These are phyloP conservation scores for Aelia acuminata DNA, from an alignment of 2,888 invertebrate species.

Conservation along the genomic window DNA sequence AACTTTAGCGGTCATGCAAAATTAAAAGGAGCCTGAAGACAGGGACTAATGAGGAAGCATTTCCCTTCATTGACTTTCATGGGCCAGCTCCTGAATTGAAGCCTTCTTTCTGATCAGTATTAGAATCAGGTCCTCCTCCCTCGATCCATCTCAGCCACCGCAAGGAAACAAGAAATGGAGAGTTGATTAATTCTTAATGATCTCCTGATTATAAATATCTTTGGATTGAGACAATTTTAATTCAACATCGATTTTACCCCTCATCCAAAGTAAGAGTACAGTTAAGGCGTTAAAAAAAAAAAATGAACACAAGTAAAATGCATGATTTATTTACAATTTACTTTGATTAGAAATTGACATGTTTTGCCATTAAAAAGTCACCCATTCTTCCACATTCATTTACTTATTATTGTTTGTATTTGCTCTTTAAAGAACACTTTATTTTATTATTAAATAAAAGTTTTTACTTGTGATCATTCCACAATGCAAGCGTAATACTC, in stretches of 20 bases:
- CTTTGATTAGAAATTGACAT: too few relatives aligned
- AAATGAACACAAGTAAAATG: too few relatives aligned
- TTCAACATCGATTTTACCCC: too few relatives aligned
- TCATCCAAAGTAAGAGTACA: too few relatives aligned
- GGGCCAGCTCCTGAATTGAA: background rate
- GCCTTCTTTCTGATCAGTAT: background rate
- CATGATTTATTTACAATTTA: too few relatives aligned
- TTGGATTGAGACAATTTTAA: background rate
- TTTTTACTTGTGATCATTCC: too few relatives aligned
- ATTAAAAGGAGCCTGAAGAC: background rate
- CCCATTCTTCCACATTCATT: too few relatives aligned
- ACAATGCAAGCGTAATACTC: too few relatives aligned
- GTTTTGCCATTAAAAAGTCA: too few relatives aligned
- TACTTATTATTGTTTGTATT: too few relatives aligned
- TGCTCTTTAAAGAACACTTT: too few relatives aligned
- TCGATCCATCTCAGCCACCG: background rate
- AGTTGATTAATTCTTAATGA: background rate
- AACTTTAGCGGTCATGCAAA: background rate
- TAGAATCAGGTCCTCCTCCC: background rate
- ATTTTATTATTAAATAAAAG: too few relatives aligned
- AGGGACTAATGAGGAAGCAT: background rate
- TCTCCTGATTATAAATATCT: background rate
- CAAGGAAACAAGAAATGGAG: background rate
- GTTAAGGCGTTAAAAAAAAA: background rate
- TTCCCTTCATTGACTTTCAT: constrained; percentile 40